phyloP scores from a whole-genome alignment of 2,888 invertebrate species.

The Rhodophaea formosa region DNA sequence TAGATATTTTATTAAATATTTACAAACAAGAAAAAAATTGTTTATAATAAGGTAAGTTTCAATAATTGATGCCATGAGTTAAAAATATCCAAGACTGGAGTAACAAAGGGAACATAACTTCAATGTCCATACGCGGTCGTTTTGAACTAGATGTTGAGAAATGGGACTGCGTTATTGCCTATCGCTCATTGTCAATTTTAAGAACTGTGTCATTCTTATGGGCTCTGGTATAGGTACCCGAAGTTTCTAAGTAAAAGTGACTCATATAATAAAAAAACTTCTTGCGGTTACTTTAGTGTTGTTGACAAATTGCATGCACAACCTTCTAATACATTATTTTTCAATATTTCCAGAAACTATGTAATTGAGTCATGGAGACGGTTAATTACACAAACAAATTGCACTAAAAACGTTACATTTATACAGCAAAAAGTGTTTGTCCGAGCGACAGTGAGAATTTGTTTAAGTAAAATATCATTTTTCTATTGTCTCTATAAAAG shows the following conservation, averaged over 20 bases:
- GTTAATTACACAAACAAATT: slow-evolving; percentile 28
- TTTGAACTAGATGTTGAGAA: slow-evolving; percentile 51
- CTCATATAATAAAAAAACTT: neutral
- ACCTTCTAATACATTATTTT: neutral
- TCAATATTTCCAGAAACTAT: neutral
- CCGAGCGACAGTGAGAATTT: slow-evolving; percentile 43
- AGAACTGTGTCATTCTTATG: slow-evolving; percentile 1
- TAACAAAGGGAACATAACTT: neutral
- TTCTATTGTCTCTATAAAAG: slow-evolving; percentile 56
- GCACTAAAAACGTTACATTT: slow-evolving; percentile 38
- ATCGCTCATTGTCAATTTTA: slow-evolving; percentile 46
- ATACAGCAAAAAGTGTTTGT: slow-evolving; percentile 38
- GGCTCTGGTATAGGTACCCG: neutral
- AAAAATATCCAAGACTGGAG: neutral
- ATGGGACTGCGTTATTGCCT: slow-evolving; percentile 51
- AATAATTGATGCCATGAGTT: neutral
- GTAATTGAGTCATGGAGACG: neutral
- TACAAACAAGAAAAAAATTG: too few relatives aligned
- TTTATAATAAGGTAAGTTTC: too few relatives aligned
- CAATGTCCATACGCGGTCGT: slow-evolving; percentile 21
- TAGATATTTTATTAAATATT: too few relatives aligned
- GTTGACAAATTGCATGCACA: slow-evolving; percentile 1
- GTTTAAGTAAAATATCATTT: slow-evolving; percentile 56
- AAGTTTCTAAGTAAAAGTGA: slow-evolving; percentile 10
- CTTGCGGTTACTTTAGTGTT: neutral